Conservation (phyloP, 2,797 vertebrate species). For the Cossypha polioptera region DNA sequence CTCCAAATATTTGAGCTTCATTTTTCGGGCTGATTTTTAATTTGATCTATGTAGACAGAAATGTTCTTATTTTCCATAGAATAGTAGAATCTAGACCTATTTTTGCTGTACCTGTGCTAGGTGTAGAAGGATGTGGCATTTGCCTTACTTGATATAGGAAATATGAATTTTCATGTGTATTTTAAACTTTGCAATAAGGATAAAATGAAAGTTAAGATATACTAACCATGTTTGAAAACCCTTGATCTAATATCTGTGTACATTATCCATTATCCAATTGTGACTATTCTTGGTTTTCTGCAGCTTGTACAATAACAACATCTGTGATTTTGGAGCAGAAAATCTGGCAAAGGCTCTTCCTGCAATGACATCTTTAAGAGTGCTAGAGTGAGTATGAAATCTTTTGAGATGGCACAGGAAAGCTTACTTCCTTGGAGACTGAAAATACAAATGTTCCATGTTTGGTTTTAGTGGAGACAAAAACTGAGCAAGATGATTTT, state of each 20-base stretch:
- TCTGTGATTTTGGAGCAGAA: slow-evolving; percentile 86
- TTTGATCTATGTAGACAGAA: background rate
- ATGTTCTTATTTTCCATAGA: background rate
- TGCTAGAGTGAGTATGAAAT: slow-evolving; percentile 81
- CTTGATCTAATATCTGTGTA: background rate
- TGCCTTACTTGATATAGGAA: background rate
- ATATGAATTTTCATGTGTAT: background rate
- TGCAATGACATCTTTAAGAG: slow-evolving; percentile 81
- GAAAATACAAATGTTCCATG: background rate
- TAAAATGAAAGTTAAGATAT: background rate
- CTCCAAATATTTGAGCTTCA: background rate
- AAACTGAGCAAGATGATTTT: background rate
- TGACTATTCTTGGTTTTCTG: background rate
- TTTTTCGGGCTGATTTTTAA: background rate
- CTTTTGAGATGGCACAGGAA: background rate
- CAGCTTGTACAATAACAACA: slow-evolving; percentile 90
- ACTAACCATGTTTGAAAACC: background rate
- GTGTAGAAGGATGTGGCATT: background rate
- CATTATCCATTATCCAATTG: background rate
- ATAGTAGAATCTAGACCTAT: background rate
- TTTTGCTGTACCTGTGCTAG: background rate
- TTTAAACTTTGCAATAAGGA: background rate
- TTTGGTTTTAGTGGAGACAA: background rate
- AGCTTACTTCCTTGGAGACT: background rate
- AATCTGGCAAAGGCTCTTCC: slow-evolving; percentile 86